Evolutionary conservation across 2,888 invertebrate species (phyloP), one percentile per base, ranked within the genome.

Genomic region (Campoplex nolae): DNA sequence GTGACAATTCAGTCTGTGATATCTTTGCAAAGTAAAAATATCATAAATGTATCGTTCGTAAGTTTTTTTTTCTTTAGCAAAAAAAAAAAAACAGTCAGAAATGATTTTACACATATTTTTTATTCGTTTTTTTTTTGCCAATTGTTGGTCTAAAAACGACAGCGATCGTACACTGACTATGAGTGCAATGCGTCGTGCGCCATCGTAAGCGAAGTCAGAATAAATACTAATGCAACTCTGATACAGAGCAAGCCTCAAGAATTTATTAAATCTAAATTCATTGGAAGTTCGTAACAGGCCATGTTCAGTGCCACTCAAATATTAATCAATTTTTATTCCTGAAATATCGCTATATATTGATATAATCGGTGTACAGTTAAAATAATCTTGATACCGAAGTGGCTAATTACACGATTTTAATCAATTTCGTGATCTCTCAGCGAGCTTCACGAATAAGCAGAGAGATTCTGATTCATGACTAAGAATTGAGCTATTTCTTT

Each of bases 221-320:
- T 91, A 92, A 92, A 92, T 92, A 93, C 89, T 80, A 90, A 84
- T 78, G 81, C 77, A 88, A 92, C 93, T 93, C 93, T 93, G 93
- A 93, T 93, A 91, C 93, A 93, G 93, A 92, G 92, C 86, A 91
- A 90, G 86, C 86, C 73, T 88, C 32, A 48, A 54, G 38, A 78
- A 35, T 78, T 82, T 85, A 6, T 23, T 89, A 62, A 62, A 89
- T 67, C 88, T 90, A 87, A 80, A 90, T 83, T 83, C 82, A 81
- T 87, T 76, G 80, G 79, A 75, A 80, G 73, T 88, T 78, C 78
- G 77, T 79, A 73, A 77, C 78, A 67, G 74, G 68, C 58, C 54
- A 45, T 56, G 42, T 74, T 75, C 42, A 65, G 67, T 54, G 58
- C 77, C 51, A 73, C 32, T 82, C 67, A 7, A 48, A 77, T 56